phyloP scores from a whole-genome alignment of 2,888 invertebrate species.

The Branchipolynoe longqiensis region DNA sequence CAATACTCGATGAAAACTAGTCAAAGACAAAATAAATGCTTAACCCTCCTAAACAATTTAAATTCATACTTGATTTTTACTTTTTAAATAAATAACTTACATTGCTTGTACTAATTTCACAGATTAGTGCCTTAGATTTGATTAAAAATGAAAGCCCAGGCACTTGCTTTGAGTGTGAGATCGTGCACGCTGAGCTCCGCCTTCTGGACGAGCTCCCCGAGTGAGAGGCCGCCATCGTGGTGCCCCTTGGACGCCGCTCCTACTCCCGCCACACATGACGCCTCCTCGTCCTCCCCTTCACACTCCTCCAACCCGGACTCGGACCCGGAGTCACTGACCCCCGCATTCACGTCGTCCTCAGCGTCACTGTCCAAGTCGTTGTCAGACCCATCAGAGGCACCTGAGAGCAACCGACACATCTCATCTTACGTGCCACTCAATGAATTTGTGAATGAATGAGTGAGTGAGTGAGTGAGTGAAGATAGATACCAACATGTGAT shows the following conservation, averaged over 20 bases:
- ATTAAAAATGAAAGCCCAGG: too few species aligned
- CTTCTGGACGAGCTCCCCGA: slow-evolving; percentile 43
- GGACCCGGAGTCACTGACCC: slow-evolving; percentile 32
- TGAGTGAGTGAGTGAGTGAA: too few species aligned
- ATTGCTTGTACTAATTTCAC: too few species aligned
- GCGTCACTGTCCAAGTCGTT: slow-evolving; percentile 34
- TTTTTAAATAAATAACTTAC: background rate
- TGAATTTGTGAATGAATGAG: too few species aligned
- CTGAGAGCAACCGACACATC: too few species aligned
- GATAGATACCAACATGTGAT: too few species aligned
- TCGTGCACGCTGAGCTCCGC: slow-evolving; percentile 36
- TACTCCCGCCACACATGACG: slow-evolving; percentile 49
- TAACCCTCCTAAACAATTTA: background rate
- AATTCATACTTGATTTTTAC: background rate
- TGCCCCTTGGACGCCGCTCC: too few species aligned
- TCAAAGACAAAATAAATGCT: too few species aligned
- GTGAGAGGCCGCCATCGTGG: background rate
- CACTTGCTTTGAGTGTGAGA: slow-evolving; percentile 2
- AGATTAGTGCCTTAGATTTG: too few species aligned
- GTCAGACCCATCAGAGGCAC: slow-evolving; percentile 42
- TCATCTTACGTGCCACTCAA: too few species aligned
- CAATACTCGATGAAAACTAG: too few species aligned
- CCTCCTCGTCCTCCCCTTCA: slow-evolving; percentile 45
- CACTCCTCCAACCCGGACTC: slow-evolving; percentile 46
- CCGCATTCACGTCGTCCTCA: background rate